Base-by-base conservation (phyloP, 2,888 invertebrate species). In the Drosophila sordidapex region DNA sequence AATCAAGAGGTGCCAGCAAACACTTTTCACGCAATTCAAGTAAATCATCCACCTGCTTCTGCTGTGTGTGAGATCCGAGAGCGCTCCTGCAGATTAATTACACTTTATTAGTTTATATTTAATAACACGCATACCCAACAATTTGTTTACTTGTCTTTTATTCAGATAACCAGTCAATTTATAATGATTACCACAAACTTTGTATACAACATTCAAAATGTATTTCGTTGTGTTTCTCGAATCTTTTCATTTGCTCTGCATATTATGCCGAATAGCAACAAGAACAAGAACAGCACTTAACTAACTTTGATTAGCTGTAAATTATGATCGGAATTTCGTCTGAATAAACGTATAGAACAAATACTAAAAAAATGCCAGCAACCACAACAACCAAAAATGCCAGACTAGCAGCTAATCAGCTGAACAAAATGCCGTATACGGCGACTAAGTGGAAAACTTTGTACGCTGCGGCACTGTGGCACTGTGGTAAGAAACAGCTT, bases 361-460 rank as follows among this genome's bases (percentile, higher is more conserved):
- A 53, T 6, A 36, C 33, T 4, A 31, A 29, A 38, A 61, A 56
- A 10, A 59, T 4, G 8, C 21, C 15, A 0, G 4, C 21, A 35
- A 6, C 15, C 18, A 48, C n/a, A 40, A 25, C 25, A 58, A 13
- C 11, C 48, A 61, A 61, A 76, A 54, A 21, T 52, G 57, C 61
- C 76, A 49, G 38, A 25, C 54, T 54, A 59, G 43, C 70, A 61
- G 51, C 56, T 64, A 80, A 78, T 78, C 80, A 80, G 53, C 75
- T 70, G 61, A 77, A 74, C 62, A 74, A 70, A 67, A 57, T 31
- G 60, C 63, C 62, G 66, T 38, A 63, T 74, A 29, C 56, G 76
- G 29, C 48, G 46, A 51, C 51, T 56, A 76, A 80, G 51, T 54
- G 58, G 64, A 64, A 66, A 68, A 71, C 57, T 70, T 67, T 25